A percentile compares a stretch with the other conserved stretches of the same genome.
phyloP scores from a whole-genome alignment of 2,113 vertebrate species.

The Neotragus moschatus region DNA sequence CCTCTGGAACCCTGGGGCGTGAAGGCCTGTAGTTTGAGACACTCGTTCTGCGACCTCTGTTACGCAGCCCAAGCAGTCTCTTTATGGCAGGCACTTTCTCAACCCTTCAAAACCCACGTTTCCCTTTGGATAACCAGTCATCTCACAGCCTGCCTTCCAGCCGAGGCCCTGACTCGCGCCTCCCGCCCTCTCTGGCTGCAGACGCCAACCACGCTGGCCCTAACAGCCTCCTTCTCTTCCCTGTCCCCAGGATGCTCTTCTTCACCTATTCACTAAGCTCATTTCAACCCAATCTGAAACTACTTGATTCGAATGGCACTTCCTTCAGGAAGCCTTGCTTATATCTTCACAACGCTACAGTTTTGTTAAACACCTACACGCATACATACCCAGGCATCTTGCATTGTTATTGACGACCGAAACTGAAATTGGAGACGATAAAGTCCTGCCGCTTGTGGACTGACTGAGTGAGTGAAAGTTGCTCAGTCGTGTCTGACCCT shows the following conservation, averaged over 20 bases:
- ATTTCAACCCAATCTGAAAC: background rate
- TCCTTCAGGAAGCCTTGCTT: background rate
- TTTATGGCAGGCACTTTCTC: rapidly evolving
- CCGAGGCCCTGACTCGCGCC: background rate
- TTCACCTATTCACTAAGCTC: background rate
- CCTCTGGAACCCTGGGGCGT: background rate
- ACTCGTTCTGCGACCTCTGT: rapidly evolving
- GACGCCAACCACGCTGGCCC: no score
- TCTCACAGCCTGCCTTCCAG: background rate
- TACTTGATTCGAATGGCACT: background rate
- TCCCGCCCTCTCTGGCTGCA: background rate
- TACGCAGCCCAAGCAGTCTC: rapidly evolving
- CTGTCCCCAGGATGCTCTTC: background rate
- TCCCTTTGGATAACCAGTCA: background rate
- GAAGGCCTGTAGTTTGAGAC: background rate
- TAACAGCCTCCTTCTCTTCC: rapidly evolving
- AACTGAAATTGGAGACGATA: background rate
- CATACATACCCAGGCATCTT: background rate
- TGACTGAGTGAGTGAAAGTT: background rate
- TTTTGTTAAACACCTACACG: background rate
- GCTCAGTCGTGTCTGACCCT: background rate
- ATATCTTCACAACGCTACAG: background rate
- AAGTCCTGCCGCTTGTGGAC: background rate
- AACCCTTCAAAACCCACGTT: background rate
- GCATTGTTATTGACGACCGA: background rate